Evolutionary conservation across 2,888 invertebrate species (phyloP).

Genomic region (Marasmarcha lunaedactyla): DNA sequence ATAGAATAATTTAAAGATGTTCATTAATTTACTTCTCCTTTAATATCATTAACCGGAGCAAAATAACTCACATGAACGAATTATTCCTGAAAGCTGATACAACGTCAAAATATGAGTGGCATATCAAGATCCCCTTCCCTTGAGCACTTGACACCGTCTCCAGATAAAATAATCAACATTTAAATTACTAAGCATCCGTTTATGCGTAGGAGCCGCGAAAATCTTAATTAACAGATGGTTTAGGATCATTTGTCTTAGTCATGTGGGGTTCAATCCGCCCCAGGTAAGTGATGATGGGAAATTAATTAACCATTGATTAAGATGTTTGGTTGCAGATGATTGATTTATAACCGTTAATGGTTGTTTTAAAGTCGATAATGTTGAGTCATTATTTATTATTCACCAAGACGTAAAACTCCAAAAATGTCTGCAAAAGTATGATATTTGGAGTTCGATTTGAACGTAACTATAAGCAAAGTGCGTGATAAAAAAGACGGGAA

Average conservation of each 20-base stretch:
- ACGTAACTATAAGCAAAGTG: too few species aligned
- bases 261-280: conserved; percentile 44
- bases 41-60: too few species aligned
- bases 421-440: too few species aligned
- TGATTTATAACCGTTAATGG: conserved; percentile 26
- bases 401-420: too few species aligned
- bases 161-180: conserved; percentile 32
- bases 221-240: conserved; percentile 70
- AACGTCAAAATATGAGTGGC: too few species aligned
- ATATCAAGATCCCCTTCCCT: background rate
- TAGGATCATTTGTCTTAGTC: conserved; percentile 50
- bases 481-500: conserved; percentile 38
- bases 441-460: too few species aligned
- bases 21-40: too few species aligned
- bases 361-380: too few species aligned
- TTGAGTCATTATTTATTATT: too few species aligned
- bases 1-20: too few species aligned
- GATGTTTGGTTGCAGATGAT: conserved; percentile 29
- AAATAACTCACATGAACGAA: too few species aligned
- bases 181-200: conserved; percentile 45
- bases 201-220: conserved; percentile 59
- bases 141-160: conserved; percentile 24
- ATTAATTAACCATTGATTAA: conserved; percentile 18
- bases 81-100: too few species aligned
- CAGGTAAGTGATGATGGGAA: conserved; percentile 36